Percentiles rank a stretch among this genome's conserved stretches.
Evolutionary conservation across 2,797 vertebrate genomes (phyloP).

Genomic region (Typhlichthys subterraneus): DNA sequence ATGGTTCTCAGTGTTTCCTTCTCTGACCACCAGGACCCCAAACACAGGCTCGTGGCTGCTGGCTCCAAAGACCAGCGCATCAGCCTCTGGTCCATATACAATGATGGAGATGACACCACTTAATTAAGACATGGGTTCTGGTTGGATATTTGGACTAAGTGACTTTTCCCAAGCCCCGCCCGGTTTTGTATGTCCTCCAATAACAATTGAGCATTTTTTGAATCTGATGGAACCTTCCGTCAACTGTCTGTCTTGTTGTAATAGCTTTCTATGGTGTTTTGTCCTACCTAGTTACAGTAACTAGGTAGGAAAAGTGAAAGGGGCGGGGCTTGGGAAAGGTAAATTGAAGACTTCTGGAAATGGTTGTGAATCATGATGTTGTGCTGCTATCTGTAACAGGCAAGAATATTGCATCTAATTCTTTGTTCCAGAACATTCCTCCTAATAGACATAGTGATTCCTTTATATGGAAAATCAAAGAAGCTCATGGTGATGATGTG

Average conservation of each 20-base stretch:
- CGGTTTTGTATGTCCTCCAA: too few species aligned
- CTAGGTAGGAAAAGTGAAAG: too few species aligned
- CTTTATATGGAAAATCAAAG: not conserved
- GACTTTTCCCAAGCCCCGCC: too few species aligned
- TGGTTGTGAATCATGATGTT: not conserved
- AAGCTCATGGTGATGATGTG: not conserved
- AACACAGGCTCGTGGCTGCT: constrained; percentile 83
- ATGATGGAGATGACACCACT: constrained; percentile 46
- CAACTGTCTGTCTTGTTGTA: too few species aligned
- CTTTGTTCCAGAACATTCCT: not conserved
- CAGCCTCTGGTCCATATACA: constrained; percentile 92
- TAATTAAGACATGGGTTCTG: constrained; percentile 46
- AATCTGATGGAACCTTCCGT: too few species aligned
- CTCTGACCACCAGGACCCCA: constrained; percentile 76
- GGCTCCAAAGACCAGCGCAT: constrained; percentile 92
- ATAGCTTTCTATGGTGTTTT: too few species aligned
- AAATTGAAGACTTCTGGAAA: not conserved
- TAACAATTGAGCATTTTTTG: too few species aligned
- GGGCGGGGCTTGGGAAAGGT: too few species aligned
- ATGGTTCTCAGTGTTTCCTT: constrained; percentile 86
- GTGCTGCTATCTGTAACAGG: not conserved
- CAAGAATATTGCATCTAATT: not conserved
- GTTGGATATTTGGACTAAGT: constrained; percentile 11
- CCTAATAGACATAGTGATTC: not conserved
- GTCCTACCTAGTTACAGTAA: too few species aligned